Evolutionary conservation across 2,888 invertebrate species (phyloP), one percentile per base, ranked within the genome.

Genomic region (Folsomia candida): DNA sequence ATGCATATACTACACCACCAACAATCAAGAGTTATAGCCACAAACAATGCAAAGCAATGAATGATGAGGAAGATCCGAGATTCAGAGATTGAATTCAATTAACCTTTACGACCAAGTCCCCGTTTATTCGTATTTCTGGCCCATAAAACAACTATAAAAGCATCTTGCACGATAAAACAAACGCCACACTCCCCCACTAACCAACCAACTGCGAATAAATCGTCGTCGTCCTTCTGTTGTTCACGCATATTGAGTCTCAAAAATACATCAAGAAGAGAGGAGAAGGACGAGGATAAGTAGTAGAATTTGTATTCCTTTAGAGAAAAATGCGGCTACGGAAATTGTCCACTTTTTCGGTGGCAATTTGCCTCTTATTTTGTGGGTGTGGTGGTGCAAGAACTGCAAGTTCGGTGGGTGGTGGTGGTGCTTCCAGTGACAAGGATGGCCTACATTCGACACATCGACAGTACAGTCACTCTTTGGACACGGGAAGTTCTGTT

Each of bases 61-160:
- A 37, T 59, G 25, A 72, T 70, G 70, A 71, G 68, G 75, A 75
- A 73, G 64, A 63, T 51, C 61, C 60, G 57, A 58, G 9, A 57
- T 57, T 22, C 57, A 64, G 51, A 64, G 22, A 64, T 54, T 64
- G 73, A 73, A 73, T 77, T 74, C 77, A 77, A 77, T 77, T 77
- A 77, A 77, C 77, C 76, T 77, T 77, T 77, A 74, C 71, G 73
- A 76, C 63, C 73, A 54, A 54, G 54, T 54, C 54, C 54, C 20
- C 54, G 54, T 54, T 54, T 22, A 20, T 54, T 54, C 54, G 20
- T 54, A 6, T 54, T 54, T 54, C 54, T 54, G 54, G 54, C 54
- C 54, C 54, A 54, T 54, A 54, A 54, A 54, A 54, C 54, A 20
- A 54, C 54, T 54, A 54, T 54, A 54, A 54, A 54, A 54, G 54